Percentiles rank a stretch among this genome's conserved stretches.
Conservation (phyloP, 2,888 invertebrate genomes). For the Andrena flavipes region DNA sequence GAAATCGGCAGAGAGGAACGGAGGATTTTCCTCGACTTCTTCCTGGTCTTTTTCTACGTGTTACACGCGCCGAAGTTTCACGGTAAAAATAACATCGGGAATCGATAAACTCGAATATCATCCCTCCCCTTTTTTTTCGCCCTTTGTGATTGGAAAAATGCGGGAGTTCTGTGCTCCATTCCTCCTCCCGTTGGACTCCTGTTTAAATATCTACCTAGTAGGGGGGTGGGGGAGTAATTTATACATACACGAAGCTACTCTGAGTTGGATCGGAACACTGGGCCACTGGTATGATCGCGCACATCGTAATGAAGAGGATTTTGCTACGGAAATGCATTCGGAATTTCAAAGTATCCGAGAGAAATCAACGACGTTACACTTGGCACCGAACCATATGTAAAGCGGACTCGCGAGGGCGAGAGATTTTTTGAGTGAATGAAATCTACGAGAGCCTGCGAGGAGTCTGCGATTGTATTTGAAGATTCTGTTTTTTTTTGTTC, state of each 20-base stretch:
- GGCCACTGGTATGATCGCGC: neutral
- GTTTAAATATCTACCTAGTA: neutral
- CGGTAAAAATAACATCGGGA: conserved; percentile 20
- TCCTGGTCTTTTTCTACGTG: conserved; percentile 20
- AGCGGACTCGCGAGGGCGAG: conserved; percentile 30
- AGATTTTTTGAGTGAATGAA: conserved; percentile 32
- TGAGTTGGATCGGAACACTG: no score
- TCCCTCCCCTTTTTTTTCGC: neutral
- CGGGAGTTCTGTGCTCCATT: neutral
- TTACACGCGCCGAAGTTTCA: conserved; percentile 7
- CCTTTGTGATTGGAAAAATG: neutral
- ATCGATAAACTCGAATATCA: conserved; percentile 27
- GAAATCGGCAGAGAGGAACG: neutral
- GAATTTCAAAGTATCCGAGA: conserved; percentile 38
- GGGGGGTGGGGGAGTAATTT: no score
- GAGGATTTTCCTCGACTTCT: neutral
- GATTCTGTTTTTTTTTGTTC: neutral
- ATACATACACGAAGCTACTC: no score
- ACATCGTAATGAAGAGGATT: conserved; percentile 12
- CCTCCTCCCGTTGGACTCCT: neutral
- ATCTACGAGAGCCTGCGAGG: conserved; percentile 24
- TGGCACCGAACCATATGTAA: conserved; percentile 46
- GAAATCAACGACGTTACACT: conserved; percentile 32
- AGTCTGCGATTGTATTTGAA: neutral
- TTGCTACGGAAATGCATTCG: conserved; percentile 20